Percentiles rank a stretch among this genome's conserved stretches.
phyloP scores from a whole-genome alignment of 1,140 invertebrate species.

The Solenopsis fugax region DNA sequence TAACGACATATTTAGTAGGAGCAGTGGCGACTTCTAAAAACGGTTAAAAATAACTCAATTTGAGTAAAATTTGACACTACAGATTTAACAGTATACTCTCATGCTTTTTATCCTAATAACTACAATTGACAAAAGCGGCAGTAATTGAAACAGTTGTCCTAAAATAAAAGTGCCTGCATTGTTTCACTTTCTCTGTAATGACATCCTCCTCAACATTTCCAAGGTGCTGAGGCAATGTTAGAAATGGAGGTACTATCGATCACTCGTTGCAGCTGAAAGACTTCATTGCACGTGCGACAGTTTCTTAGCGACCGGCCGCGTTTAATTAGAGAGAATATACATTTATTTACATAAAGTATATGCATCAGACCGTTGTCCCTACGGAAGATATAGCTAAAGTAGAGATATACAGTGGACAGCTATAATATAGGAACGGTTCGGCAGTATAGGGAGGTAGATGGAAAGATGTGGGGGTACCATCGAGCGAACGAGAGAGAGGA shows the following conservation, averaged over 20 bases:
- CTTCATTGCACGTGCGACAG: conserved; percentile 45
- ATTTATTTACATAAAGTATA: conserved; percentile 72
- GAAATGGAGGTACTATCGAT: conserved; percentile 53
- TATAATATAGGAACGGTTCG: conserved; percentile 83
- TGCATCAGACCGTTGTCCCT: conserved; percentile 70
- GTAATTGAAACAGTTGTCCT: neutral
- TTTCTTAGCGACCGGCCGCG: conserved; percentile 23
- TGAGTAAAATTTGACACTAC: too few species aligned
- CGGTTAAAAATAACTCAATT: too few species aligned
- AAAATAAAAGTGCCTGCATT: neutral
- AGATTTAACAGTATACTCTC: too few species aligned
- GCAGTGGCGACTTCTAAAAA: too few species aligned
- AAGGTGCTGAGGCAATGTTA: conserved; percentile 6
- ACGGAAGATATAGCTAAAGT: conserved; percentile 83
- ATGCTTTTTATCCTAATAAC: too few species aligned
- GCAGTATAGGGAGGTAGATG: conserved; percentile 49
- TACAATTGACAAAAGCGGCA: too few species aligned
- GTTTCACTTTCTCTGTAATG: neutral
- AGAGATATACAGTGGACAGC: conserved; percentile 84
- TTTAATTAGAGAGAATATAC: conserved; percentile 74
- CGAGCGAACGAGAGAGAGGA: conserved; percentile 63
- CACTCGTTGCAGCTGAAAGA: conserved; percentile 52
- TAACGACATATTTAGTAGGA: too few species aligned
- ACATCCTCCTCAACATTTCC: conserved; percentile 7
- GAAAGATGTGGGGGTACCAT: conserved; percentile 56